Conservation (phyloP, 2,113 vertebrate genomes). For the Percina caprodes region DNA sequence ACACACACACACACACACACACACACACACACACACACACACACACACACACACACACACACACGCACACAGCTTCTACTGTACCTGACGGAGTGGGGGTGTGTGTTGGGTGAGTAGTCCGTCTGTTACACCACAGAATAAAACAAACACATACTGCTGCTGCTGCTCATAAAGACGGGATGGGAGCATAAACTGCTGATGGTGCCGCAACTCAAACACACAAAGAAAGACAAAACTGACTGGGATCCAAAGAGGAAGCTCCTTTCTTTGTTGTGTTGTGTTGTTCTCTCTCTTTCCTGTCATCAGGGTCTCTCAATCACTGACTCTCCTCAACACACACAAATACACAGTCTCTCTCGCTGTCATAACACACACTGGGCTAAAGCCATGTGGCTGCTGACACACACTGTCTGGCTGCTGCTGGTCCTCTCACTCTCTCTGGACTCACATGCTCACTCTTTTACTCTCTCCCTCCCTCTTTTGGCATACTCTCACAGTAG, state of each 20-base stretch:
- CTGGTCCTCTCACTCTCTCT: conserved; percentile 48
- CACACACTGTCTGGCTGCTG: conserved; percentile 65
- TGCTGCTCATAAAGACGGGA: conserved; percentile 30
- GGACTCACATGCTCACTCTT: conserved; percentile 11
- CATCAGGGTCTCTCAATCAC: conserved; percentile 39
- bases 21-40: neutral
- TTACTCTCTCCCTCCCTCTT: conserved; percentile 22
- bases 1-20: conserved; percentile 1
- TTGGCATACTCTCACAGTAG: neutral
- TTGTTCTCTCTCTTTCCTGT: neutral
- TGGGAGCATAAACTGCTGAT: conserved; percentile 6
- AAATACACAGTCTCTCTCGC: conserved; percentile 24
- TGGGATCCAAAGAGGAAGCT: conserved; percentile 45
- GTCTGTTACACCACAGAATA: conserved; percentile 42
- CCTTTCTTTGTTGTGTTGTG: conserved; percentile 25
- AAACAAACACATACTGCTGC: conserved; percentile 8
- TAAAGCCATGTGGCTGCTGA: conserved; percentile 75
- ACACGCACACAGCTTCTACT: neutral
- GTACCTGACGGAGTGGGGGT: conserved; percentile 55
- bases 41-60: too few relatives aligned
- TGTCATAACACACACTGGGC: conserved; percentile 58
- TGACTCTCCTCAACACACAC: conserved; percentile 1
- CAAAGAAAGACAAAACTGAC: conserved; percentile 22
- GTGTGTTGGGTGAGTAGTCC: conserved; percentile 16
- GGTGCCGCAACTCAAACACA: conserved; percentile 29